Percentiles rank a stretch among this genome's conserved stretches.
Evolutionary conservation across 2,797 vertebrate genomes (phyloP).

Genomic region (Selene dorsalis): DNA sequence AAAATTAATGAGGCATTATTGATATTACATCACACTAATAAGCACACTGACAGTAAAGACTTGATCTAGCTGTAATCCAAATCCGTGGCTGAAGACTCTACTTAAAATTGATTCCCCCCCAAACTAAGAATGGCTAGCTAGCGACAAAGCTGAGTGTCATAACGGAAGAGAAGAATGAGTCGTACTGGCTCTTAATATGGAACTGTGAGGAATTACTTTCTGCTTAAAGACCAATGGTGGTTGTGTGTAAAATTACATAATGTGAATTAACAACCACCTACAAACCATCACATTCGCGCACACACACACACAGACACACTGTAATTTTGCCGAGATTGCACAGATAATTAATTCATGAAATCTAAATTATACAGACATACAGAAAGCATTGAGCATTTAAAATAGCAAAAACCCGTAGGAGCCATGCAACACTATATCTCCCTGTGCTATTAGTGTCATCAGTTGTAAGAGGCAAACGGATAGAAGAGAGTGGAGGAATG

Average conservation of each 20-base stretch:
- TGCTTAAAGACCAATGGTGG: constrained; percentile 35
- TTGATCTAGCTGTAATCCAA: neutral
- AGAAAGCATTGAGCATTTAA: constrained; percentile 34
- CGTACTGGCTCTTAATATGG: constrained; percentile 41
- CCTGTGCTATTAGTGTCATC: constrained; percentile 23
- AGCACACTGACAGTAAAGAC: neutral
- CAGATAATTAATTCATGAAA: constrained; percentile 62
- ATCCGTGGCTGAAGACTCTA: neutral
- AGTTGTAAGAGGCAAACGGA: constrained; percentile 19
- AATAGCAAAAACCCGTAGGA: constrained; percentile 44
- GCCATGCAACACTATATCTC: constrained; percentile 19
- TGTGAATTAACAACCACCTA: constrained; percentile 43
- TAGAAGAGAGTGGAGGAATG: neutral
- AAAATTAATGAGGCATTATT: neutral
- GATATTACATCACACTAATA: neutral
- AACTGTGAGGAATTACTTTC: constrained; percentile 47
- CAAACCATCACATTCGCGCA: constrained; percentile 14
- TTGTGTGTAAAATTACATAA: constrained; percentile 53
- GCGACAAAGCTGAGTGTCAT: constrained; percentile 2
- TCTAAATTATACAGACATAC: constrained; percentile 55
- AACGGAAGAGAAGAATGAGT: constrained; percentile 13
- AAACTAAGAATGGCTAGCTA: neutral
- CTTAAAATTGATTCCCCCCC: neutral
- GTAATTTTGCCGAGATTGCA: constrained; percentile 36
- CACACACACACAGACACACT: neutral